Percentiles rank a stretch among this genome's conserved stretches.
phyloP scores from a whole-genome alignment of 2,113 vertebrate species.

The Salminus brasiliensis region DNA sequence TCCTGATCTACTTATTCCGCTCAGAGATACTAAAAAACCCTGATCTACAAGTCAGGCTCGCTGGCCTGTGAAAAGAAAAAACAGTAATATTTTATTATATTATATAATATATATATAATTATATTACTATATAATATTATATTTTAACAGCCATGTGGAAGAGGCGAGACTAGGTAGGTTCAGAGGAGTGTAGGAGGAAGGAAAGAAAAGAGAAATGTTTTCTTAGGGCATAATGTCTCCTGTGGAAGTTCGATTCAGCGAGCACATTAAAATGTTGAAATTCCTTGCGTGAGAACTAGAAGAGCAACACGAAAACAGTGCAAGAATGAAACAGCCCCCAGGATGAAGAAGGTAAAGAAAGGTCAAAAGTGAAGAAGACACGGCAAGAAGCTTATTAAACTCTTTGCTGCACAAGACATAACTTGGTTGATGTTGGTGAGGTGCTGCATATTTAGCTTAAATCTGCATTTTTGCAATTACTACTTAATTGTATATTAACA shows the following conservation, averaged over 20 bases:
- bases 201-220: conserved; percentile 7
- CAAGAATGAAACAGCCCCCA: conserved; percentile 33
- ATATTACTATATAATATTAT: no score
- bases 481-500: no score
- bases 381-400: neutral
- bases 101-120: no score
- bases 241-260: conserved; percentile 62
- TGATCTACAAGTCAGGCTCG: neutral
- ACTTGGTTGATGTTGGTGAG: neutral
- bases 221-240: conserved; percentile 13
- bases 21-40: conserved; percentile 3
- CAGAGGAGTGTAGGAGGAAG: neutral
- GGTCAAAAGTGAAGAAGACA: neutral
- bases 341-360: conserved; percentile 25
- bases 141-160: neutral
- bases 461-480: no score
- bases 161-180: neutral
- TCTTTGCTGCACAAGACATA: neutral
- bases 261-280: conserved; percentile 62
- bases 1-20: neutral
- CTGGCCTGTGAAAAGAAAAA: neutral
- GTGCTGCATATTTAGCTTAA: neutral
- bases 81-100: neutral
- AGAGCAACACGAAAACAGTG: conserved; percentile 35
- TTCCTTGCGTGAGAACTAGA: conserved; percentile 68